Evolutionary conservation across 2,797 vertebrate species (phyloP), one percentile per base, ranked within the genome.

Genomic region (Crenuchus spilurus): DNA sequence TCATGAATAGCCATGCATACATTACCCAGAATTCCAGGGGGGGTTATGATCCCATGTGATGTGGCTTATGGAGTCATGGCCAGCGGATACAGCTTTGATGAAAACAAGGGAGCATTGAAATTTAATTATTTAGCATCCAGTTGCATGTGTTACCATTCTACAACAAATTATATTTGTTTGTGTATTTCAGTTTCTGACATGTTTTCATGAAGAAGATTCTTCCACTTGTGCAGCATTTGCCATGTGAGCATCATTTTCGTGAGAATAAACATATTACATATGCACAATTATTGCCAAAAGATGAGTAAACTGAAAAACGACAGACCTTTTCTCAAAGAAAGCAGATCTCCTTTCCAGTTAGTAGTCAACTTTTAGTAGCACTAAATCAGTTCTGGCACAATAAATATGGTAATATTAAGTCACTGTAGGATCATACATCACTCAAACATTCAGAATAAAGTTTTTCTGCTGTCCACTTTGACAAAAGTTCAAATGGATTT

Each of bases 1-100:
- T 48, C 75, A 80, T 62, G 72, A 48, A 52, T 44, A 49, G 75
- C 24, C 22, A 73, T 80, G 58, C 68, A 82, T 72, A 35, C 16
- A 65, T 77, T 79, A 55, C 37, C 62, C 55, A 63, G 48, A 72
- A 79, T 57, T 52, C 41, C 61, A 62, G 60, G 18, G 46, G 51
- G 30, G 65, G 71, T 71, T 71, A 76, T 58, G 22, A 26, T 11
- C 68, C 58, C 33, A 0, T 48, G 74, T n/a, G 67, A 51, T 28
- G 9, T 30, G 60, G 11, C 20, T 24, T 51, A 9, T 2, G 48
- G 67, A 58, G 44, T 64, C 30, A 57, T 62, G 33, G 24, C 10
- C 55, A 13, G 44, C 48, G 52, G 39, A 22, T 24, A 13, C 31
- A 14, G 30, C 44, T 26, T 35, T 26, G 60, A 37, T 37, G 35